These are phyloP conservation scores for Romanogobio albipinnatus DNA, from an alignment of 2,113 vertebrate genomes.

Conservation along the genomic window DNA sequence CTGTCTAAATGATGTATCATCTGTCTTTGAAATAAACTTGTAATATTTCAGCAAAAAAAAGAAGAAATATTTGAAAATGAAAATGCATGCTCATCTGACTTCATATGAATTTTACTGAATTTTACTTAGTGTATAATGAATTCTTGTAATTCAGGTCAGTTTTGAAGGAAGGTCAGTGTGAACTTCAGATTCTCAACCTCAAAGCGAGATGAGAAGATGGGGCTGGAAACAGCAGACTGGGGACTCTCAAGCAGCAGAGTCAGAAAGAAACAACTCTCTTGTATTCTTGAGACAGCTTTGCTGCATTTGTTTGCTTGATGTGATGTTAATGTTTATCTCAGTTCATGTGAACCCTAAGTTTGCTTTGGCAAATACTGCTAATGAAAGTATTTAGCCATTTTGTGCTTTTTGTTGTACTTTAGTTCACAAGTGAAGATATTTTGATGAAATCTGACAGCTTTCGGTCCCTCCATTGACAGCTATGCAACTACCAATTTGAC, in stretches of 20 bases:
- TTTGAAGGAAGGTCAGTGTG: not conserved
- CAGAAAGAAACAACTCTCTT: not conserved
- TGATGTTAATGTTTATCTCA: not conserved
- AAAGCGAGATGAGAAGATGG: not conserved
- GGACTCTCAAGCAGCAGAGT: not conserved
- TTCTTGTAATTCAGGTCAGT: not conserved
- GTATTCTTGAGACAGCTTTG: not conserved
- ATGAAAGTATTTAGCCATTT: not conserved
- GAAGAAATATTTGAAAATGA: not conserved
- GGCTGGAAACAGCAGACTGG: not conserved
- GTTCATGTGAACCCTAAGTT: not conserved
- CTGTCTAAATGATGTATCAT: conserved; percentile 25
- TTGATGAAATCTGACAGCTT: too few species aligned
- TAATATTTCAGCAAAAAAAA: not conserved
- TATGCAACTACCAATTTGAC: too few species aligned
- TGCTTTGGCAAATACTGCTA: not conserved
- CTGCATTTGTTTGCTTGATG: not conserved
- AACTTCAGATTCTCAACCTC: not conserved
- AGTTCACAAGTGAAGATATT: too few species aligned
- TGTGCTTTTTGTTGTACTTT: not conserved
- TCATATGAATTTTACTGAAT: not conserved
- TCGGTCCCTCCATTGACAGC: too few species aligned
- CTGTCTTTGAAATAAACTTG: not conserved
- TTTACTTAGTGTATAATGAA: not conserved
- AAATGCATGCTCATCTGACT: not conserved